These are phyloP conservation scores for Ostrea denselamellosa DNA, from an alignment of 1,140 invertebrate species.

Conservation along the genomic window DNA sequence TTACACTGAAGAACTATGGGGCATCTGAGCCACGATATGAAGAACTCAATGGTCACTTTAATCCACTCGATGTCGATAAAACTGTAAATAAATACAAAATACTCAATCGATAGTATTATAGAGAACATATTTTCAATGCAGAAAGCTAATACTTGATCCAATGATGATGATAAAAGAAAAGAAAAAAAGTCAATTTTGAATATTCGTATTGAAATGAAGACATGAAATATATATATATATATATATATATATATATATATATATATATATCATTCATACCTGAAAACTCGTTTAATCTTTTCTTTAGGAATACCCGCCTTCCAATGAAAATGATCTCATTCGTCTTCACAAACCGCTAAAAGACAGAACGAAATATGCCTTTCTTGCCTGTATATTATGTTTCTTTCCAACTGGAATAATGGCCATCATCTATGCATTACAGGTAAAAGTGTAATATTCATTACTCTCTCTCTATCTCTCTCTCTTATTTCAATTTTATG, in stretches of 20 bases:
- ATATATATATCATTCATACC: background rate
- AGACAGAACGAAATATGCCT: background rate
- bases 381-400: background rate
- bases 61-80: background rate
- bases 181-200: too few species aligned
- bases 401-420: constrained; percentile 19
- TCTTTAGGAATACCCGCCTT: constrained; percentile 11
- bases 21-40: background rate
- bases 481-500: too few species aligned
- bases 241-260: too few species aligned
- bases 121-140: background rate
- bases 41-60: background rate
- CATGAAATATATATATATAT: too few species aligned
- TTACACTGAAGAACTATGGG: background rate
- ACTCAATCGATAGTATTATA: background rate
- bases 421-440: constrained; percentile 20
- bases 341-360: constrained; percentile 18
- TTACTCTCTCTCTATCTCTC: too few species aligned
- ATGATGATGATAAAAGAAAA: too few species aligned
- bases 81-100: background rate
- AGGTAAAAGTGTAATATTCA: background rate
- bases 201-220: too few species aligned
- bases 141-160: too few species aligned
- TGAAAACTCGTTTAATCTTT: background rate
- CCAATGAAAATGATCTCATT: constrained; percentile 22